phyloP scores from a whole-genome alignment of 1,140 invertebrate species.

The Notospermus geniculatus region DNA sequence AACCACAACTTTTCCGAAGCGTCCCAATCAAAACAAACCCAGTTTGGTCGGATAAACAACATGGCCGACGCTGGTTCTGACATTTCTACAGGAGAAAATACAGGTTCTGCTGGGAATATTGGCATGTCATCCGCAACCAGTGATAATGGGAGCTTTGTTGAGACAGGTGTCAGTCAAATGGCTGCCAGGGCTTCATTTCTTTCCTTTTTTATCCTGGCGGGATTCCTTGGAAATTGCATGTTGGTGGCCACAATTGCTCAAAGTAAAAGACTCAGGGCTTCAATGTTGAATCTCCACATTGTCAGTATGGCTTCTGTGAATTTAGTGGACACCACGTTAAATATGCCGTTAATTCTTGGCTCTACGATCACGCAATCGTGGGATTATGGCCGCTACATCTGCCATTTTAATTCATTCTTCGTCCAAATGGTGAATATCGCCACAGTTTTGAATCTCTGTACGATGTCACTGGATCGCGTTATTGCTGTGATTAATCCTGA shows the following conservation, averaged over 20 bases:
- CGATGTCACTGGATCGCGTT: slow-evolving; percentile 34
- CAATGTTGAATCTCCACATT: slow-evolving; percentile 35
- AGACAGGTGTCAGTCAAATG: slow-evolving; percentile 5
- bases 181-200: slow-evolving; percentile 36
- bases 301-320: slow-evolving; percentile 39
- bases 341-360: slow-evolving; percentile 56
- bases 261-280: slow-evolving; percentile 25
- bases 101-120: too few species aligned
- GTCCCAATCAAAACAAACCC: too few species aligned
- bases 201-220: slow-evolving; percentile 34
- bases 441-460: slow-evolving; percentile 31
- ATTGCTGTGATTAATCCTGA: slow-evolving; percentile 28
- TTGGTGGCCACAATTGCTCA: slow-evolving; percentile 36
- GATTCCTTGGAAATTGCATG: slow-evolving; percentile 36
- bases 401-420: slow-evolving; percentile 39
- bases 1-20: too few species aligned
- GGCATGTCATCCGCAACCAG: too few species aligned
- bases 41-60: too few species aligned
- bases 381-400: slow-evolving; percentile 32
- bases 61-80: too few species aligned
- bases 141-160: background rate
- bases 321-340: slow-evolving; percentile 38
- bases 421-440: slow-evolving; percentile 35
- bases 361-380: slow-evolving; percentile 39
- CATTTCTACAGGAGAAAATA: too few species aligned